phyloP scores from a whole-genome alignment of 2,888 invertebrate species.

The Lasius platythorax region DNA sequence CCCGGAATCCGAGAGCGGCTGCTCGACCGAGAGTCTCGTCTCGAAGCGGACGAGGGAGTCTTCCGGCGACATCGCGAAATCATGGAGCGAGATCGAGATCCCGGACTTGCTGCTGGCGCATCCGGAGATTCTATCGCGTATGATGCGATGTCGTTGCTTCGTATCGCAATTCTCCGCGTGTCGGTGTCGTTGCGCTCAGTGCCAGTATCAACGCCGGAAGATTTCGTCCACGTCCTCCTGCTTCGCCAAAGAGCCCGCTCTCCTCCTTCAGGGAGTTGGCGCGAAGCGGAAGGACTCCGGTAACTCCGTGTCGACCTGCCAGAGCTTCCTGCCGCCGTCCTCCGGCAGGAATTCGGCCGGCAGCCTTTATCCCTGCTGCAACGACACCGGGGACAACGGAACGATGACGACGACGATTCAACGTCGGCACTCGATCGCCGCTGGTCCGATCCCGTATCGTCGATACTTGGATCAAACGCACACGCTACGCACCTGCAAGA shows the following conservation, averaged over 20 bases:
- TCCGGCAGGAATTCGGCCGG: slow-evolving; percentile 75
- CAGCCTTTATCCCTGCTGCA: slow-evolving; percentile 62
- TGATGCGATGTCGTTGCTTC: slow-evolving; percentile 67
- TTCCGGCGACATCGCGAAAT: slow-evolving; percentile 72
- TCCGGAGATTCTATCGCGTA: slow-evolving; percentile 65
- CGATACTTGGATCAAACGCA: slow-evolving; percentile 78
- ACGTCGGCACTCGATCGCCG: slow-evolving; percentile 50
- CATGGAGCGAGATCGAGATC: slow-evolving; percentile 75
- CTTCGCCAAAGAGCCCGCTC: slow-evolving; percentile 60
- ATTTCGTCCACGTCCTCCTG: slow-evolving; percentile 67
- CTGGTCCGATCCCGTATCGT: slow-evolving; percentile 63
- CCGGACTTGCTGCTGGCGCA: slow-evolving; percentile 74
- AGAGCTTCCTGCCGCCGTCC: slow-evolving; percentile 77
- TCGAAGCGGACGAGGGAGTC: slow-evolving; percentile 67
- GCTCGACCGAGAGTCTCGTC: slow-evolving; percentile 69
- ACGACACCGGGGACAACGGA: slow-evolving; percentile 55
- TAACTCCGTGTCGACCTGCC: slow-evolving; percentile 80
- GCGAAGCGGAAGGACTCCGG: slow-evolving; percentile 76
- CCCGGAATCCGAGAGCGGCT: slow-evolving; percentile 73
- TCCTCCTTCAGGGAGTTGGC: slow-evolving; percentile 32
- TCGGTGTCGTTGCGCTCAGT: slow-evolving; percentile 70
- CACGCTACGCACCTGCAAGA: slow-evolving; percentile 62
- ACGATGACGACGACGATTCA: slow-evolving; percentile 32
- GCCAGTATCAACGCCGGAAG: slow-evolving; percentile 69
- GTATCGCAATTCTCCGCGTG: slow-evolving; percentile 59